These are phyloP conservation scores for Vidua macroura DNA, from an alignment of 2,113 vertebrate species.

Conservation along the genomic window DNA sequence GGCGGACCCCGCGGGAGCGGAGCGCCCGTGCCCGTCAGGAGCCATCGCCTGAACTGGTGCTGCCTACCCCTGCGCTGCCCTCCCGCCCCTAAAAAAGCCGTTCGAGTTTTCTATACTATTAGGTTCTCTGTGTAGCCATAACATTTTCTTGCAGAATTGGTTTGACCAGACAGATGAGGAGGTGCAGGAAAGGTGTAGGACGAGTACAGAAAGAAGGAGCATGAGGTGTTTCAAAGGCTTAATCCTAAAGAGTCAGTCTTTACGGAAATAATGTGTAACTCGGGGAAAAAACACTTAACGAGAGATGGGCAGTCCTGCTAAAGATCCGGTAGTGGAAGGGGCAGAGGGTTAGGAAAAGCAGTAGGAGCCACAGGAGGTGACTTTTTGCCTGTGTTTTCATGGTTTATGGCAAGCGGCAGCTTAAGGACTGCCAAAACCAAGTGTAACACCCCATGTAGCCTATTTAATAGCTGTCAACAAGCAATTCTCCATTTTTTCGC, in stretches of 20 bases:
- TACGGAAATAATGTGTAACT: neutral
- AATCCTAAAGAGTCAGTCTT: neutral
- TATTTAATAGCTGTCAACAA: neutral
- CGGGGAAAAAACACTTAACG: neutral
- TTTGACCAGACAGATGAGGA: neutral
- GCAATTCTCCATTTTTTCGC: neutral
- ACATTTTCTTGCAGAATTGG: rapidly evolving
- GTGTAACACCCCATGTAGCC: neutral
- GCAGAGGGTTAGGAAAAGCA: neutral
- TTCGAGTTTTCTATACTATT: rapidly evolving
- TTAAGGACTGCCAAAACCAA: neutral
- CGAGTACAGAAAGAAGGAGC: neutral
- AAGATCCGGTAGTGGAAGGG: neutral
- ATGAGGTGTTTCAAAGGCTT: neutral
- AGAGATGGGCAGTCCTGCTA: neutral
- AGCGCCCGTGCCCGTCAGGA: neutral
- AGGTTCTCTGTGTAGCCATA: neutral
- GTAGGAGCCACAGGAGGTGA: rapidly evolving
- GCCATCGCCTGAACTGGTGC: rapidly evolving
- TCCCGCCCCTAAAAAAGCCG: rapidly evolving
- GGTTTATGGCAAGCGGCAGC: neutral
- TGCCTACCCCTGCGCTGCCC: rapidly evolving
- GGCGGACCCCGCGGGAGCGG: too few species aligned
- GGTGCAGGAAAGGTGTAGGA: neutral
- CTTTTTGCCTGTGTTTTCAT: neutral